phyloP scores from a whole-genome alignment of 53 echinoderm and acorn worm genomes.

The Zoroaster sp. region DNA sequence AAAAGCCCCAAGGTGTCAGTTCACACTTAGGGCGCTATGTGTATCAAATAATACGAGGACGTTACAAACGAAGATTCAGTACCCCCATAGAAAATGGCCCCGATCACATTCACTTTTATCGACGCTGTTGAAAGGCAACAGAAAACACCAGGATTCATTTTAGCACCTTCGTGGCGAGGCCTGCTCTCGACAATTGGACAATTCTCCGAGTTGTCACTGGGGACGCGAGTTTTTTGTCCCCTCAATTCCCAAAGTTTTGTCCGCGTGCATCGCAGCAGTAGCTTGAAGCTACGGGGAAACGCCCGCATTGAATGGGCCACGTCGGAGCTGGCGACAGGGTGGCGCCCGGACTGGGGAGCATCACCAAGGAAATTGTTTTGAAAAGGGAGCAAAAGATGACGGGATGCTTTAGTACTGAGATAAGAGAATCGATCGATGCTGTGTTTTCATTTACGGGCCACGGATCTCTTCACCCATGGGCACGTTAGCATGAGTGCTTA shows the following conservation, averaged over 20 bases:
- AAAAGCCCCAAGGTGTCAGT: not conserved
- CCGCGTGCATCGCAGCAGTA: slow-evolving; percentile 1
- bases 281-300: slow-evolving; percentile 23
- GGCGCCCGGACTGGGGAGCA: slow-evolving; percentile 25
- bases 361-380: not conserved
- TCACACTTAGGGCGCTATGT: not conserved
- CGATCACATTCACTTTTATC: not conserved
- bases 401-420: not conserved
- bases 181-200: not conserved
- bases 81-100: not conserved
- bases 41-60: not conserved
- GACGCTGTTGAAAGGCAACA: not conserved
- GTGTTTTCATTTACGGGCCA: not conserved
- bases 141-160: slow-evolving; percentile 24
- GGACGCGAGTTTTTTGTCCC: not conserved
- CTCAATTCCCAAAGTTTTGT: not conserved
- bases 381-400: not conserved
- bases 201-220: slow-evolving; percentile 14
- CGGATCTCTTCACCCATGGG: not conserved
- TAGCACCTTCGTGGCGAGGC: slow-evolving; percentile 23
- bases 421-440: slow-evolving; percentile 34
- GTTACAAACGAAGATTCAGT: not conserved
- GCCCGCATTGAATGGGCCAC: slow-evolving; percentile 10
- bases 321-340: slow-evolving; percentile 14
- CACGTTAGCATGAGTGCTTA: too few relatives aligned